Percentiles rank a stretch among this genome's conserved stretches.
phyloP scores from a whole-genome alignment of 2,888 invertebrate genomes.

The Luperina testacea region DNA sequence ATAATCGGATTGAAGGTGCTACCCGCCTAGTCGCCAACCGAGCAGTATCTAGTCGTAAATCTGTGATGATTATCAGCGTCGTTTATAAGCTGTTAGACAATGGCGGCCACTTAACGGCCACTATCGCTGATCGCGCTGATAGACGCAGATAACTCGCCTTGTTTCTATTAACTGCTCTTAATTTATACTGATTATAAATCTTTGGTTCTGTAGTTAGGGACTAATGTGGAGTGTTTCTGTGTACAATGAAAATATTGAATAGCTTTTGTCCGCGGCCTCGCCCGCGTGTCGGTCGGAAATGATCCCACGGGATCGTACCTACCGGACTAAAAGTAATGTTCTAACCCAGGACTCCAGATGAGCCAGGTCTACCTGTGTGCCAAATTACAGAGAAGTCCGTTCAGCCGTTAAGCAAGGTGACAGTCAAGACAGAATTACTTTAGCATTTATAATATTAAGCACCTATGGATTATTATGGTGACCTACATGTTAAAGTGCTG shows the following conservation, averaged over 20 bases:
- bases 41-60: constrained; percentile 57
- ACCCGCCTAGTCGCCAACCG: constrained; percentile 11
- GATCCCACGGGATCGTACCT: too few species aligned
- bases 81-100: constrained; percentile 63
- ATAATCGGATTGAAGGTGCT: constrained; percentile 14
- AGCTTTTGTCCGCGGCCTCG: not conserved
- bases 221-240: not conserved
- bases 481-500: too few species aligned
- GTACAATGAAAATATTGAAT: not conserved
- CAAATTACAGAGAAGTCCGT: too few species aligned
- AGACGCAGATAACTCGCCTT: constrained; percentile 51
- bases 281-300: not conserved
- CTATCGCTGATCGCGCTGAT: constrained; percentile 55
- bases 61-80: constrained; percentile 57
- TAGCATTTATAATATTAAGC: too few species aligned
- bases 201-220: constrained; percentile 10
- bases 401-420: too few species aligned
- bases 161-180: constrained; percentile 62
- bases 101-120: constrained; percentile 55
- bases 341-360: too few species aligned
- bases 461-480: too few species aligned
- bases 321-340: too few species aligned
- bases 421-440: too few species aligned
- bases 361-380: too few species aligned
- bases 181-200: constrained; percentile 59